Percentiles rank a stretch among this genome's conserved stretches.
Conservation (phyloP, 1,140 invertebrate species). For the Drosophila persimilis region DNA sequence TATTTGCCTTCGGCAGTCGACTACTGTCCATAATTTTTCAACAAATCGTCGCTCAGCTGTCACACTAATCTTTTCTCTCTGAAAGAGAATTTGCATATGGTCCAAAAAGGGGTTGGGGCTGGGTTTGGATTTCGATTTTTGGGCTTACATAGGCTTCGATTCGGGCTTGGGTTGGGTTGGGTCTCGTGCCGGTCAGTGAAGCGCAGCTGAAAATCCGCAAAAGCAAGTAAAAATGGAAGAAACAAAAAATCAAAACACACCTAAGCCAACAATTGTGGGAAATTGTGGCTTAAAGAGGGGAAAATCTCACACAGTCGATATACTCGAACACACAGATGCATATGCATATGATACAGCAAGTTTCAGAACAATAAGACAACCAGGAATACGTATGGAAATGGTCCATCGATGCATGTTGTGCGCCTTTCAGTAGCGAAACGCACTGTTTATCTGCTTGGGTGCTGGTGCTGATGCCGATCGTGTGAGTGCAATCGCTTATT, state of each 20-base stretch:
- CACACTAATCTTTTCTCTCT: slow-evolving; percentile 69
- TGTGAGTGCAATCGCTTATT: slow-evolving; percentile 60
- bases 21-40: slow-evolving; percentile 80
- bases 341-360: slow-evolving; percentile 32
- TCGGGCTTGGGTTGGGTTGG: slow-evolving; percentile 25
- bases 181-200: slow-evolving; percentile 66
- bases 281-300: slow-evolving; percentile 45
- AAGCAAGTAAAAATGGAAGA: slow-evolving; percentile 47
- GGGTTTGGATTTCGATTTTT: slow-evolving; percentile 34
- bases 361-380: slow-evolving; percentile 7
- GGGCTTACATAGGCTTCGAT: slow-evolving; percentile 12
- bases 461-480: background rate
- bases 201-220: slow-evolving; percentile 58
- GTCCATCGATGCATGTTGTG: background rate
- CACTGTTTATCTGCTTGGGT: slow-evolving; percentile 21
- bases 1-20: slow-evolving; percentile 65
- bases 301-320: slow-evolving; percentile 28
- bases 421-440: slow-evolving; percentile 9
- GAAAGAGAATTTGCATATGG: slow-evolving; percentile 70
- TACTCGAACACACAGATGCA: background rate
- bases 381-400: background rate
- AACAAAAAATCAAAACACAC: slow-evolving; percentile 42
- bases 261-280: slow-evolving; percentile 68
- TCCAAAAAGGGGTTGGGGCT: slow-evolving; percentile 26
- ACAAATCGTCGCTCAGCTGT: slow-evolving; percentile 80